phyloP scores from a whole-genome alignment of 53 echinoderm and acorn worm species.

The Hippasteria phrygiana region DNA sequence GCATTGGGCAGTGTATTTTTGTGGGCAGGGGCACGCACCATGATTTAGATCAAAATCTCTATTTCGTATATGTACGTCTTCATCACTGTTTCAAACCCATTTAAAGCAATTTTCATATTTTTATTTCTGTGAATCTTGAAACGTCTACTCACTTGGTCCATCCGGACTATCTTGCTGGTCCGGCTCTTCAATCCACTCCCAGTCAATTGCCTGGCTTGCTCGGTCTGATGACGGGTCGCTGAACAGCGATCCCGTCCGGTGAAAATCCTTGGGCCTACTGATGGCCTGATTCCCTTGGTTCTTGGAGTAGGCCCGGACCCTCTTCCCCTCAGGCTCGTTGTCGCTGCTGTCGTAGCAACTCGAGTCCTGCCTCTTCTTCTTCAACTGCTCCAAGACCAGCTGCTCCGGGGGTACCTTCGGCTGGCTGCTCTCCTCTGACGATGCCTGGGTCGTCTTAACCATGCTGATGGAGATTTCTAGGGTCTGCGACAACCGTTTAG shows the following conservation, averaged over 20 bases:
- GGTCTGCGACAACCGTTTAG: not conserved
- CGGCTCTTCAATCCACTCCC: constrained; percentile 57
- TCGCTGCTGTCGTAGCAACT: not conserved
- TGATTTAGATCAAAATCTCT: no score
- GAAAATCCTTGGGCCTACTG: constrained; percentile 30
- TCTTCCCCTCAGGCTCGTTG: not conserved
- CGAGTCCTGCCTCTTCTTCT: not conserved
- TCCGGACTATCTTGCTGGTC: constrained; percentile 1
- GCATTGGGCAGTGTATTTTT: no score
- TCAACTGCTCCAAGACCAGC: constrained; percentile 17
- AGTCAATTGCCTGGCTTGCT: not conserved
- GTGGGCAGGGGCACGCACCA: no score
- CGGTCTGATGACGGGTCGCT: constrained; percentile 20
- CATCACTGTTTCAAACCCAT: no score
- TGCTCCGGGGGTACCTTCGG: constrained; percentile 22
- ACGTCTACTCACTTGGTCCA: not conserved
- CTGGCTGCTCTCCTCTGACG: not conserved
- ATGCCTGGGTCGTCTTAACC: not conserved
- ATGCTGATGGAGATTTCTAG: constrained; percentile 6
- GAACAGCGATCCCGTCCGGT: not conserved
- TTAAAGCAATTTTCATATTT: not conserved
- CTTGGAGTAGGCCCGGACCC: constrained; percentile 42
- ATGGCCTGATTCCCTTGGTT: constrained; percentile 18
- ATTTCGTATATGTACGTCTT: no score
- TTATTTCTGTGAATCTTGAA: not conserved